These are phyloP conservation scores for Acrobasis suavella DNA, from an alignment of 2,888 invertebrate genomes.

Conservation along the genomic window DNA sequence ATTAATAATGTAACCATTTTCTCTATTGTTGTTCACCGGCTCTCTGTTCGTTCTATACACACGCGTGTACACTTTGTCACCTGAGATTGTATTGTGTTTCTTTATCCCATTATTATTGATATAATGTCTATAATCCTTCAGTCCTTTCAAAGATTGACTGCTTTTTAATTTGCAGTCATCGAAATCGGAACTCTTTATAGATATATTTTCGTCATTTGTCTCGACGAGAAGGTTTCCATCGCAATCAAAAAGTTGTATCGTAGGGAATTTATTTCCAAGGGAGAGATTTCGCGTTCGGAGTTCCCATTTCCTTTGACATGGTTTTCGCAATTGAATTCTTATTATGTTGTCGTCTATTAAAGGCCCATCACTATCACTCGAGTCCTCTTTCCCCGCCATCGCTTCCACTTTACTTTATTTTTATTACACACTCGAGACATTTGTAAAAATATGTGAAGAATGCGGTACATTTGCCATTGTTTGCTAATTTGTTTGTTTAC, in stretches of 20 bases:
- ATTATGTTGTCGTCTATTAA: constrained; percentile 81
- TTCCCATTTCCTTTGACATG: constrained; percentile 85
- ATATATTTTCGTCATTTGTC: constrained; percentile 81
- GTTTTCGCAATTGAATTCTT: constrained; percentile 83
- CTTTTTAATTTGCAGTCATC: constrained; percentile 53
- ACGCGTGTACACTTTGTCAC: constrained; percentile 71
- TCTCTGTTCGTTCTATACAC: constrained; percentile 51
- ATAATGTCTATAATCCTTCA: constrained; percentile 64
- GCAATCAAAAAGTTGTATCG: constrained; percentile 84
- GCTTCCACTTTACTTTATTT: constrained; percentile 40
- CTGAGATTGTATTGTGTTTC: constrained; percentile 73
- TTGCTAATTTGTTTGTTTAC: constrained; percentile 77
- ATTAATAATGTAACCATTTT: constrained; percentile 51
- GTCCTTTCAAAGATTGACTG: constrained; percentile 63
- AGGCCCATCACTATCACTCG: constrained; percentile 73
- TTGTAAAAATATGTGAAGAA: constrained; percentile 30
- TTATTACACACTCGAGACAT: constrained; percentile 39
- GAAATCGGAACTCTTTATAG: constrained; percentile 71
- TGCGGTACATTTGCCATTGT: constrained; percentile 41
- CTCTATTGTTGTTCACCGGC: constrained; percentile 38
- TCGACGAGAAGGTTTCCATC: constrained; percentile 84
- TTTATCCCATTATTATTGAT: constrained; percentile 59
- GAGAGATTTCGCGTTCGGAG: constrained; percentile 84
- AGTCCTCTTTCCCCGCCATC: constrained; percentile 63
- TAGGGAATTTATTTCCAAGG: constrained; percentile 82